These are phyloP conservation scores for Neofelis nebulosa DNA, from an alignment of 2,113 vertebrate genomes.

Conservation along the genomic window DNA sequence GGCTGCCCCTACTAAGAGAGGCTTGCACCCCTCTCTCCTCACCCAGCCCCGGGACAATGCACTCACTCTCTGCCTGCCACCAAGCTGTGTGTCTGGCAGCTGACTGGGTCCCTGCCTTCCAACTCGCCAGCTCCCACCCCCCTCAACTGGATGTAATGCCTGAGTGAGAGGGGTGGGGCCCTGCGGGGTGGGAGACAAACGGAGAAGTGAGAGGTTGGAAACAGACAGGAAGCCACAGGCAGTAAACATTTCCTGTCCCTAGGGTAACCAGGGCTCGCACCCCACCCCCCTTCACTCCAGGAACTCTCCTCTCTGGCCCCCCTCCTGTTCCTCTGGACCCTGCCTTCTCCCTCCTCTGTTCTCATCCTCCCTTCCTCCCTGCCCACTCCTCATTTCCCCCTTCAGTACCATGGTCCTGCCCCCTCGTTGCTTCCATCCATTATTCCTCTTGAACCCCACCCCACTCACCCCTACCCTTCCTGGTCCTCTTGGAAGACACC, in stretches of 20 bases:
- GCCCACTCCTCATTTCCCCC: not conserved
- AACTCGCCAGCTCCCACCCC: not conserved
- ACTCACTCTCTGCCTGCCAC: not conserved
- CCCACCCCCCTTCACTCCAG: conserved; percentile 50
- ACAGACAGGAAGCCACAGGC: conserved; percentile 76
- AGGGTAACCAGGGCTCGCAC: conserved; percentile 63
- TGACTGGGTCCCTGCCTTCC: not conserved
- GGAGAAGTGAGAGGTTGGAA: conserved; percentile 73
- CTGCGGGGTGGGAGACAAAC: conserved; percentile 67
- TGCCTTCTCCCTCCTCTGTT: not conserved
- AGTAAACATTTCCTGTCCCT: conserved; percentile 81
- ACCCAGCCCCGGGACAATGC: not conserved
- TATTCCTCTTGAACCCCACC: not conserved
- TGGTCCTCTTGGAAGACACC: not conserved
- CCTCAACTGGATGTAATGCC: not conserved
- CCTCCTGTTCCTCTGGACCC: not conserved
- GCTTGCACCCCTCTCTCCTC: not conserved
- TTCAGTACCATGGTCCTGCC: not conserved
- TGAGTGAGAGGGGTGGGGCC: conserved; percentile 61
- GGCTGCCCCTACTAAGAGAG: not conserved
- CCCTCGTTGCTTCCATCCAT: not conserved
- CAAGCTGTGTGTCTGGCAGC: not conserved
- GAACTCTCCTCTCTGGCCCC: not conserved
- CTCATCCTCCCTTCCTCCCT: not conserved
- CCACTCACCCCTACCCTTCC: no score